Conservation (phyloP, 1,140 invertebrate species). For the Anthonomus grandis region DNA sequence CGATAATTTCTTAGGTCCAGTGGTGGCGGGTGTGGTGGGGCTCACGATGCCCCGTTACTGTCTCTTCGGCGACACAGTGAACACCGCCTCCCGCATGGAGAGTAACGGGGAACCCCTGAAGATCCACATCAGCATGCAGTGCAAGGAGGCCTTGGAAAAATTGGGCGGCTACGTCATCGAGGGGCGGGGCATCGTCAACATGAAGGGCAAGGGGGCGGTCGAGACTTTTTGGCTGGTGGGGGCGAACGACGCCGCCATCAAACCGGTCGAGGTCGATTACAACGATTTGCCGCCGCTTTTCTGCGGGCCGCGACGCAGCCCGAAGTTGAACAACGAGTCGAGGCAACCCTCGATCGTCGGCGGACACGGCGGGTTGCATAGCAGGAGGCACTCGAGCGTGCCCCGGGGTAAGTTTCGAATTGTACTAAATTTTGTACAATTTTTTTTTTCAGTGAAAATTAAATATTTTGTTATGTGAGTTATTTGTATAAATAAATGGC, state of each 20-base stretch:
- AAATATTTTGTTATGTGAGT: too few species aligned
- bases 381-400: constrained; percentile 56
- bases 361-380: constrained; percentile 50
- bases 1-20: constrained; percentile 60
- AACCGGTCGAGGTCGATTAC: constrained; percentile 79
- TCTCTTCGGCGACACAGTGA: constrained; percentile 90
- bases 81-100: constrained; percentile 91
- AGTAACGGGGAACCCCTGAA: constrained; percentile 86
- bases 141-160: constrained; percentile 79
- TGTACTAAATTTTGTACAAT: too few species aligned
- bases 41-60: constrained; percentile 97
- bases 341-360: constrained; percentile 55
- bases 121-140: constrained; percentile 86
- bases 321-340: constrained; percentile 68
- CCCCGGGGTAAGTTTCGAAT: too few species aligned
- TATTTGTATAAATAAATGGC: too few species aligned
- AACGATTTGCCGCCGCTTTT: constrained; percentile 75
- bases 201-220: constrained; percentile 87
- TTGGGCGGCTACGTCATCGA: constrained; percentile 84
- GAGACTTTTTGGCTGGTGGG: constrained; percentile 87
- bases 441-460: too few species aligned
- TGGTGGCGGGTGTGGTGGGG: constrained; percentile 92
- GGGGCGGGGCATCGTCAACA: constrained; percentile 77
- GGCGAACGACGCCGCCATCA: constrained; percentile 77
- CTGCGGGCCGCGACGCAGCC: constrained; percentile 72